These are phyloP conservation scores for Xestobium rufovillosum DNA, from an alignment of 2,888 invertebrate genomes.

Conservation along the genomic window DNA sequence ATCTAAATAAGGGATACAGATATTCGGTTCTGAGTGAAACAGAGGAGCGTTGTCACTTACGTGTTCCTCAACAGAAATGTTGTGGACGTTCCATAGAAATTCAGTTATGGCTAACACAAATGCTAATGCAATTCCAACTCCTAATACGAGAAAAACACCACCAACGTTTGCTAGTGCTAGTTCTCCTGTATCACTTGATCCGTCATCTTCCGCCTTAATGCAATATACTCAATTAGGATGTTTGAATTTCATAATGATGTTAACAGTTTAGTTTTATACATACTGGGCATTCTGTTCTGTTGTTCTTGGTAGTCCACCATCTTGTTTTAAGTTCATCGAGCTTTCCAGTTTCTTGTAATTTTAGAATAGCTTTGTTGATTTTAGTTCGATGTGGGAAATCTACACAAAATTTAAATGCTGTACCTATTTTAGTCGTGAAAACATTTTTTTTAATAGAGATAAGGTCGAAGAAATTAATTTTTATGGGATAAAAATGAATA, in stretches of 20 bases:
- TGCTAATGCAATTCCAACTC: slow-evolving; percentile 63
- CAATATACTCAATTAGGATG: no score
- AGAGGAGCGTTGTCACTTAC: no score
- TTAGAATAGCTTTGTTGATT: slow-evolving; percentile 83
- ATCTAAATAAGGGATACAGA: slow-evolving; percentile 47
- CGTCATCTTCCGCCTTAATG: slow-evolving; percentile 9
- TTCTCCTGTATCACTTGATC: slow-evolving; percentile 42
- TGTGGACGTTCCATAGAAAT: slow-evolving; percentile 75
- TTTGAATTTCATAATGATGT: not conserved
- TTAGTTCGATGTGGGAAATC: slow-evolving; percentile 70
- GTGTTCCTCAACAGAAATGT: slow-evolving; percentile 71
- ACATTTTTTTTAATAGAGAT: no score
- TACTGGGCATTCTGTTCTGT: slow-evolving; percentile 32
- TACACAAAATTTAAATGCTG: slow-evolving; percentile 37
- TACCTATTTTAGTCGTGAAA: no score
- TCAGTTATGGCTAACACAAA: slow-evolving; percentile 70
- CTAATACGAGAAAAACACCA: slow-evolving; percentile 82
- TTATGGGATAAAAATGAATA: no score
- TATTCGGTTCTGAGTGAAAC: no score
- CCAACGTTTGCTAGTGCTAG: slow-evolving; percentile 81
- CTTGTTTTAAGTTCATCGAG: slow-evolving; percentile 74
- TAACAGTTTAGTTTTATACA: not conserved
- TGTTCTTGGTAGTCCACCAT: slow-evolving; percentile 79
- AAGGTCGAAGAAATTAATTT: no score
- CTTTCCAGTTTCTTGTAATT: slow-evolving; percentile 81